These are phyloP conservation scores for Glaucomys volans DNA, from an alignment of 2,113 vertebrate species.

Conservation along the genomic window DNA sequence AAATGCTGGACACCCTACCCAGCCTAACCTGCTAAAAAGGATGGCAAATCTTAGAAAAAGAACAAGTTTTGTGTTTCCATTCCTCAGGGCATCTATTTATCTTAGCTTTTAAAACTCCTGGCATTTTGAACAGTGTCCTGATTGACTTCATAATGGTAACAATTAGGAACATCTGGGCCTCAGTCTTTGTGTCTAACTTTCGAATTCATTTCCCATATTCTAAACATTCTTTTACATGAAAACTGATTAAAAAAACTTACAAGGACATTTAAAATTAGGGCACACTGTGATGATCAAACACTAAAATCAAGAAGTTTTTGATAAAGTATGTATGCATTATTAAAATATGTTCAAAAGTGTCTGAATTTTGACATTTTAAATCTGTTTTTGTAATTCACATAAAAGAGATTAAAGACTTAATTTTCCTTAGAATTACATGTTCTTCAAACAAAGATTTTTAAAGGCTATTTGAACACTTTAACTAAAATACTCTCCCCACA, in stretches of 20 bases:
- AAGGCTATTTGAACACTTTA: slow-evolving; percentile 1
- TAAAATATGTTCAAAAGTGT: slow-evolving; percentile 8
- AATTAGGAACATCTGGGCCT: slow-evolving; percentile 71
- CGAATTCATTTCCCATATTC: slow-evolving; percentile 1
- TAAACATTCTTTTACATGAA: slow-evolving; percentile 34
- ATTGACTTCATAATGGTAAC: slow-evolving; percentile 36
- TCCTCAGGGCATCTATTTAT: slow-evolving; percentile 23
- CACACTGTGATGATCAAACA: not conserved
- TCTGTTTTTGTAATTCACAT: not conserved
- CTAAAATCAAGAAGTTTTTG: slow-evolving; percentile 21
- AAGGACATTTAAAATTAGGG: slow-evolving; percentile 7
- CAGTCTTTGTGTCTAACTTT: not conserved
- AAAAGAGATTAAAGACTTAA: slow-evolving; percentile 52
- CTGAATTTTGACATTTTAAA: slow-evolving; percentile 44
- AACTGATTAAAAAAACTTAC: slow-evolving; percentile 14
- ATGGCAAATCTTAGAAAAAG: slow-evolving; percentile 10
- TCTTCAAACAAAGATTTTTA: slow-evolving; percentile 52
- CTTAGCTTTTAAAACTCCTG: not conserved
- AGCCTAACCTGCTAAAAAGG: not conserved
- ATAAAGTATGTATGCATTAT: not conserved
- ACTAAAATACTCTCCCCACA: not conserved
- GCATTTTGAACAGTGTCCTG: not conserved
- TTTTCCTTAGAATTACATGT: slow-evolving; percentile 43
- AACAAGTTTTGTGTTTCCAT: slow-evolving; percentile 42
- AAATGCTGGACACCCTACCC: not conserved